A percentile compares a stretch with the other conserved stretches of the same genome.
Evolutionary conservation across 2,797 vertebrate species (phyloP).

Genomic region (Leontocebus nigricollis): DNA sequence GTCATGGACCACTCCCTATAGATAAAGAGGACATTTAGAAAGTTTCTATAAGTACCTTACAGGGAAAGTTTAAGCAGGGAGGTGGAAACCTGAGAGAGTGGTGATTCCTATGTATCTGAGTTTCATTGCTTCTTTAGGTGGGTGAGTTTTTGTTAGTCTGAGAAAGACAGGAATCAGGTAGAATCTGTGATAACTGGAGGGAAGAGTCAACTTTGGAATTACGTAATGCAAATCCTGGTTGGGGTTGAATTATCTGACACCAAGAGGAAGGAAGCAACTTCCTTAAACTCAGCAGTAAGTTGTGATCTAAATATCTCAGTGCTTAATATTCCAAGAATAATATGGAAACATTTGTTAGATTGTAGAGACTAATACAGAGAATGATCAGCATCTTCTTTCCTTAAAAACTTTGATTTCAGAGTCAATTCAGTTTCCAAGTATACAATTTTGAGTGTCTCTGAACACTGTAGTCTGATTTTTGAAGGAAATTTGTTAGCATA

Average conservation of each 20-base stretch:
- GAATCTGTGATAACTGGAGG: not conserved
- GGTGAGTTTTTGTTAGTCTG: not conserved
- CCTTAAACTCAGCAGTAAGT: not conserved
- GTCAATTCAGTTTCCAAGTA: constrained; percentile 4
- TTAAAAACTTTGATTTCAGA: constrained; percentile 14
- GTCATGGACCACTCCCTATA: not conserved
- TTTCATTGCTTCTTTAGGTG: not conserved
- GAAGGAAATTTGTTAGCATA: not conserved
- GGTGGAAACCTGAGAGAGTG: not conserved
- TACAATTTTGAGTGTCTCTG: not conserved
- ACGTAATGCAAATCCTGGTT: not conserved
- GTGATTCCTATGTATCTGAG: not conserved
- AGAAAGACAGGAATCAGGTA: not conserved
- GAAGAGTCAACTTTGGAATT: not conserved
- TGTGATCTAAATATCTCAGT: not conserved
- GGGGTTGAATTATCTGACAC: not conserved
- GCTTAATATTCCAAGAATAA: not conserved
- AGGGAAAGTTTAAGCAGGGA: not conserved
- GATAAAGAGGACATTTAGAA: not conserved
- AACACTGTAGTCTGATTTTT: not conserved
- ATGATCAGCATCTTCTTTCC: not conserved
- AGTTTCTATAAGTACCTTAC: not conserved
- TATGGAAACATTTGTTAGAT: not conserved
- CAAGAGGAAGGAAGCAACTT: not conserved
- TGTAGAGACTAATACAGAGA: not conserved